phyloP scores from a whole-genome alignment of 2,113 vertebrate species.

The Charadrius vociferus region DNA sequence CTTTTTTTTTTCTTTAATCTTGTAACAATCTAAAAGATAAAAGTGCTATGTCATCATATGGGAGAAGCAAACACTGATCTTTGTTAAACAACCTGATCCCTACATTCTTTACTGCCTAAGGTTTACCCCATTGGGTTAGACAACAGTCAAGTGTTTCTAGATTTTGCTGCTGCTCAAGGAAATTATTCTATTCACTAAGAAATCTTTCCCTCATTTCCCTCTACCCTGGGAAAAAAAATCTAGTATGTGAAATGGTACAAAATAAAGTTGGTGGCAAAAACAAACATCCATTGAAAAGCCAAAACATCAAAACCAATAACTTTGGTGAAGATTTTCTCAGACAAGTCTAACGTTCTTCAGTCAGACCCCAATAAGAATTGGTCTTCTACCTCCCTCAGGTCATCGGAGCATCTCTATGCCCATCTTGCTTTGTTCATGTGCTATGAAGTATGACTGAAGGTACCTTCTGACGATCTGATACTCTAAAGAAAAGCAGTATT shows the following conservation, averaged over 20 bases:
- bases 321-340: not conserved
- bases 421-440: not conserved
- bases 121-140: not conserved
- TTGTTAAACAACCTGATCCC: not conserved
- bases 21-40: not conserved
- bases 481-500: not conserved
- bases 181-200: not conserved
- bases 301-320: not conserved
- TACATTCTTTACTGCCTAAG: not conserved
- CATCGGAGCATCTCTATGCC: not conserved
- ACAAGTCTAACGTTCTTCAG: not conserved
- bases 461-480: not conserved
- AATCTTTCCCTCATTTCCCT: not conserved
- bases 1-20: not conserved
- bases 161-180: not conserved
- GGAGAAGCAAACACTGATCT: not conserved
- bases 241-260: not conserved
- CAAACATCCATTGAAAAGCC: not conserved
- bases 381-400: not conserved
- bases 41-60: not conserved
- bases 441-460: not conserved
- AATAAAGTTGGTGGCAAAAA: not conserved
- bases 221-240: not conserved
- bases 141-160: not conserved
- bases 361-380: not conserved